Base-by-base conservation (phyloP, 2,113 vertebrate species). In the Phycodurus eques region DNA sequence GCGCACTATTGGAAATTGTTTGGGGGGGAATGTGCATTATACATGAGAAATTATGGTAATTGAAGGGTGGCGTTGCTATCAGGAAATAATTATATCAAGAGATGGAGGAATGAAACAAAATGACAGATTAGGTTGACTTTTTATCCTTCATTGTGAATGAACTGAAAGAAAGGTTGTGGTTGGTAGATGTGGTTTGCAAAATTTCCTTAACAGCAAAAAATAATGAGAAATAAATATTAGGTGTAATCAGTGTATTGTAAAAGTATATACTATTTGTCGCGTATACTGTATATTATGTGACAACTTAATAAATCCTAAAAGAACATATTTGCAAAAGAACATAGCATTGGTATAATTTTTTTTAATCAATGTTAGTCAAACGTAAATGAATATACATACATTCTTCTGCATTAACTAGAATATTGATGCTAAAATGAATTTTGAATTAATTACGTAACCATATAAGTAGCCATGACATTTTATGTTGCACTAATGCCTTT, bases 51-150 rank as follows among this genome's bases (percentile, higher is more conserved):
- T 39, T 39, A 39, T 39, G 35, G 35, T 39, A 11, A 62, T 39
- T 57, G 19, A 68, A 42, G 51, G 71, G 71, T 57, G 70, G 63
- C 5, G 39, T 27, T 31, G 43, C 27, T 6, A 46, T 66, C 12
- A 22, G 15, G n/a, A 22, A 46, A n/a, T 59, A 14, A 56, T 39
- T 39, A 39, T 56, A 22, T n/a, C n/a, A 56, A 59, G 27, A 10
- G 56, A 59, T 10, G 2, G n/a, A 59, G 5, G 22, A 31, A 31
- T 57, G n/a, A 12, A 22, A 35, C 12, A 33, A 7, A 35, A 22
- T 8, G 59, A 35, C 59, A 61, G 5, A 35, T 61, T 15, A 33
- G 31, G 31, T 15, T 61, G 59, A 61, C 31, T 15, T 13, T 12
- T 27, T 15, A 31, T 13, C 5, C 22, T 59, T 59, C 12, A 5